These are phyloP conservation scores for Calidris pygmaea DNA, from an alignment of 2,113 vertebrate species.

Conservation along the genomic window DNA sequence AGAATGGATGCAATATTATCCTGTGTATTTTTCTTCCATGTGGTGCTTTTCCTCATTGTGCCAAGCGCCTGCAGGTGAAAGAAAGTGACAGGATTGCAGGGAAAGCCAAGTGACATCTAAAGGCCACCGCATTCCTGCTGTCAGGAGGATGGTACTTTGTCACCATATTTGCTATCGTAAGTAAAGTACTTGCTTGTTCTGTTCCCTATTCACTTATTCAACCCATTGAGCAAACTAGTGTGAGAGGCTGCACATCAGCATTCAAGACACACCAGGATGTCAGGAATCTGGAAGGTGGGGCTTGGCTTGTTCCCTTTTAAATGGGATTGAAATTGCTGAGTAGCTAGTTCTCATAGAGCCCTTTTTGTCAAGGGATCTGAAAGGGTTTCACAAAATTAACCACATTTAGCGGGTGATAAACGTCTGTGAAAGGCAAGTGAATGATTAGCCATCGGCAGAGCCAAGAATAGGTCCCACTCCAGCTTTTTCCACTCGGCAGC, in stretches of 20 bases:
- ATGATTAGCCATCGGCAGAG: neutral
- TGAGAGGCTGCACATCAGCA: slow-evolving; percentile 20
- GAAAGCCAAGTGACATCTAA: neutral
- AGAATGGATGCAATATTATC: neutral
- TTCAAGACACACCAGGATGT: neutral
- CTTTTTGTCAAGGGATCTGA: neutral
- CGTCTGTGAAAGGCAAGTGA: neutral
- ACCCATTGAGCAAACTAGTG: neutral
- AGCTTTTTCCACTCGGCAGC: neutral
- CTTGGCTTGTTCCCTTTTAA: neutral
- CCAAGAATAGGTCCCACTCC: neutral
- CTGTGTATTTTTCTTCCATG: neutral
- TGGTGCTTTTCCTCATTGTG: neutral
- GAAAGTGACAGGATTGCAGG: neutral
- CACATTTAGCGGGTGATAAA: neutral
- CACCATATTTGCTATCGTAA: neutral
- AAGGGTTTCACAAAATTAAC: neutral
- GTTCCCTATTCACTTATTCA: neutral
- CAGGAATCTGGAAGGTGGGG: neutral
- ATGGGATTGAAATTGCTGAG: neutral
- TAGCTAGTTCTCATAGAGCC: neutral
- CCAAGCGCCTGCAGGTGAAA: slow-evolving; percentile 16
- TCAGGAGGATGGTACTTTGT: neutral
- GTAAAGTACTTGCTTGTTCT: neutral
- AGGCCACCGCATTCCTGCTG: neutral